Evolutionary conservation across 2,113 vertebrate species (phyloP), one percentile per base, ranked within the genome.

Genomic region (Dendropsophus ebraccatus): DNA sequence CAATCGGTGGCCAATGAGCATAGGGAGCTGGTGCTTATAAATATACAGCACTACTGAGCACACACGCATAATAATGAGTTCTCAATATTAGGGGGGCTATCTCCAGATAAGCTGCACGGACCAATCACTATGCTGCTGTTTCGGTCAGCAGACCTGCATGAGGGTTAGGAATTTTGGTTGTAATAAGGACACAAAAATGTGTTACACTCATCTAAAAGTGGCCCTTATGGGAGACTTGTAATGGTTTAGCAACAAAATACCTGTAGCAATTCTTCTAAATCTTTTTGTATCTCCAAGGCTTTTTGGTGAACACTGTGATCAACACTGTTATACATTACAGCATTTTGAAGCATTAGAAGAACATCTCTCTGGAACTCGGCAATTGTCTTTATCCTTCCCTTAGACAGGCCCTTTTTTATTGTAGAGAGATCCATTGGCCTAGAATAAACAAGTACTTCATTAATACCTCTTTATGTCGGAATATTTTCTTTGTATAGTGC

Each of bases 311-410:
- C 97, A 83, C 97, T 97, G 0, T 99, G 97, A 92, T 99, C 96
- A 0, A 97, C 97, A 75, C 97, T 99, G 94, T 99, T 99, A 92
- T 99, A 99, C 98, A 99, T 99, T 87, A 99, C 96, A 30, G 97
- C 97, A 65, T 99, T 99, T 92, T 99, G 97, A 90, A 99, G 99
- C 98, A 99, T 99, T 89, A 99, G 93, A 97, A 99, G 98, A 91
- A 99, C 97, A 88, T 99, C 98, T 19, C 98, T 95, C 92, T 99
- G 98, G 94, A 99, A 99, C 92, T 99, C 98, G 0, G 97, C 97
- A 2, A 96, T 99, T 13, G 97, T 99, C 69, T 96, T 95, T 89
- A 99, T 99, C 89, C 97, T 94, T 9, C 98, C 98, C 0, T 97
- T 96, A 93, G 98, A 97, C 4, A 99, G 98, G 90, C 98, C 98